phyloP scores from a whole-genome alignment of 1,140 invertebrate species.

The Campoletis sonorensis region DNA sequence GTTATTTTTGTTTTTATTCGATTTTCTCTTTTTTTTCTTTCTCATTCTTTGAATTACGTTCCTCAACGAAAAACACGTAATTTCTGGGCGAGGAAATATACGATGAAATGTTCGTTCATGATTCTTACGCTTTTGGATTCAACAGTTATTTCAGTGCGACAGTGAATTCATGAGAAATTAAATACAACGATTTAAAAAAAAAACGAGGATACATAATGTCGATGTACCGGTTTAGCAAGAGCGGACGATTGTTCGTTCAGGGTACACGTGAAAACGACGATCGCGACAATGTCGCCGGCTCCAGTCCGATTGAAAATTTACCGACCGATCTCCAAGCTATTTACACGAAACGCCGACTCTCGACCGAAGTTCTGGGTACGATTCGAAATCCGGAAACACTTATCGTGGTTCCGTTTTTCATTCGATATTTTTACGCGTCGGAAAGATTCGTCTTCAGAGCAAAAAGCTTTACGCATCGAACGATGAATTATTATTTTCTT shows the following conservation, averaged over 20 bases:
- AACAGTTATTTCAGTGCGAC: conserved; percentile 2
- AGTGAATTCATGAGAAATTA: background rate
- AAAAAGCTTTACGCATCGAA: background rate
- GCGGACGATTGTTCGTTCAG: conserved; percentile 86
- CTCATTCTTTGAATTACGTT: background rate
- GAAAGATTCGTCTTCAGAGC: background rate
- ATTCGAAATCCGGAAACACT: conserved; percentile 28
- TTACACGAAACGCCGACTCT: conserved; percentile 87
- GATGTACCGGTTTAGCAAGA: conserved; percentile 86
- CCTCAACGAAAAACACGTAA: background rate
- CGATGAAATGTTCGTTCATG: conserved; percentile 16
- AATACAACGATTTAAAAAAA: conserved; percentile 5
- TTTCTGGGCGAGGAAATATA: background rate
- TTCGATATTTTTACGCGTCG: conserved; percentile 38
- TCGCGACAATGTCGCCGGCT: conserved; percentile 74
- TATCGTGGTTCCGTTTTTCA: background rate
- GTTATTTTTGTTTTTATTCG: background rate
- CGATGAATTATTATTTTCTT: background rate
- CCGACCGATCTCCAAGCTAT: conserved; percentile 83
- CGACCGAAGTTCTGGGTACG: conserved; percentile 87
- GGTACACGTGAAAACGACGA: conserved; percentile 83
- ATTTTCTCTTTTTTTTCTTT: background rate
- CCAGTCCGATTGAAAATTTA: conserved; percentile 61
- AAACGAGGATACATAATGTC: conserved; percentile 74
- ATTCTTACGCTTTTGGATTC: background rate